phyloP scores from a whole-genome alignment of 2,113 vertebrate species.

The Fukomys damarensis region DNA sequence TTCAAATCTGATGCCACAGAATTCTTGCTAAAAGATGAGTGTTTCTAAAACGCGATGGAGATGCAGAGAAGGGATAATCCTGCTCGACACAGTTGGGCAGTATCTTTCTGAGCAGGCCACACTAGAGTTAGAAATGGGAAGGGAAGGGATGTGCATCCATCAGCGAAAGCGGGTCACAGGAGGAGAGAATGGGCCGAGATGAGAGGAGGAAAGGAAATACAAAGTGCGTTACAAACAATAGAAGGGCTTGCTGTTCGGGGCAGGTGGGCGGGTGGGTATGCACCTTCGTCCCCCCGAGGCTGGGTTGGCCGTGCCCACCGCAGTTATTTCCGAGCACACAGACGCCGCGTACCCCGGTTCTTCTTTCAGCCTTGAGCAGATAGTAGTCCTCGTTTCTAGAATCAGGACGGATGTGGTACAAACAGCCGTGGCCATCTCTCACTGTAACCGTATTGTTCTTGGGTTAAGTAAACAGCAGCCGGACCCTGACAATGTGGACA shows the following conservation, averaged over 20 bases:
- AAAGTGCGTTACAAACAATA: background rate
- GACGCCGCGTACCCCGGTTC: background rate
- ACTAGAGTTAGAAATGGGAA: background rate
- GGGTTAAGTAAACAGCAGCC: conserved; percentile 61
- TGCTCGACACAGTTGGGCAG: background rate
- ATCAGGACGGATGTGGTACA: background rate
- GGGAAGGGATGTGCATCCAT: background rate
- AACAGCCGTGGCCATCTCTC: background rate
- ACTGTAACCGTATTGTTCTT: background rate
- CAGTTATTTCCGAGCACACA: background rate
- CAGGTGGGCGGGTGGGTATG: background rate
- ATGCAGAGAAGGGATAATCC: background rate
- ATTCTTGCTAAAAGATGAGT: background rate
- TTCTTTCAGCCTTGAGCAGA: background rate
- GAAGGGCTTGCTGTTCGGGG: background rate
- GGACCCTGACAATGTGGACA: background rate
- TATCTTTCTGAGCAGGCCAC: background rate
- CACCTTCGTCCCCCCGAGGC: background rate
- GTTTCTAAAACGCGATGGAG: background rate
- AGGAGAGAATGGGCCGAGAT: background rate
- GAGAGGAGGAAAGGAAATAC: background rate
- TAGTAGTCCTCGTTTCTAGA: background rate
- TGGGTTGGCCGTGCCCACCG: too few species aligned
- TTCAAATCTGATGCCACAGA: background rate
- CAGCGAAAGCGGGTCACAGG: background rate